Evolutionary conservation across 2,888 invertebrate species (phyloP), one percentile per base, ranked within the genome.

Genomic region (Oligia latruncula): DNA sequence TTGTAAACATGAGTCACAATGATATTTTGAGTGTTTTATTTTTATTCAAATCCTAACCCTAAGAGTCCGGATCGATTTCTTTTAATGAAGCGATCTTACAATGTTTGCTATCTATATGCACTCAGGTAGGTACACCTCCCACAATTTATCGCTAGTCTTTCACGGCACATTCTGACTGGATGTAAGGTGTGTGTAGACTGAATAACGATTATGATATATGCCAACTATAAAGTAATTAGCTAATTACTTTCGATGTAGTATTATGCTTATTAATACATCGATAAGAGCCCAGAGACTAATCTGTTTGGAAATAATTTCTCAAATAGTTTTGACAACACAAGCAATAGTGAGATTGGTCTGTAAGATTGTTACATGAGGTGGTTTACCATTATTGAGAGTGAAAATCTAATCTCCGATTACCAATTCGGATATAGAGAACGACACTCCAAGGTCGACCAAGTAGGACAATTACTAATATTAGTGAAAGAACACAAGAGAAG

Each of bases 1-100:
- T 96, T 96, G 94, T 96, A 95, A 96, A 96, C 95, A 95, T 94
- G 95, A 96, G 96, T 96, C 95, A 96, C 96, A 96, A 95, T 94
- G 92, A 93, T 81, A 85, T 84, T 83, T 87, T 84, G 40, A 81
- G 90, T 88, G 92, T 95, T 95, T 95, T 92, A 94, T 94, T 95
- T 49, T 83, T 65, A 58, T 70, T n/a, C 0, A 23, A 65, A 71
- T 17, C 60, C 2, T 13, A 5, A 49, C 58, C n/a, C 4, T 9
- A 46, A 8, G 9, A 13, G 4, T 23, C 5, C 20, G 5, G 46
- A 17, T 23, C 9, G 4, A 29, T 1, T 6, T 23, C 4, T 49
- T 52, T n/a, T 13, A 35, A 55, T 20, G 17, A 23, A 70, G 35
- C 15, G 35, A 52, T 29, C 62, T 62, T 29, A 29, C 29, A 62